Evolutionary conservation across 2,113 vertebrate species (phyloP).

Genomic region (Crocuta crocuta): DNA sequence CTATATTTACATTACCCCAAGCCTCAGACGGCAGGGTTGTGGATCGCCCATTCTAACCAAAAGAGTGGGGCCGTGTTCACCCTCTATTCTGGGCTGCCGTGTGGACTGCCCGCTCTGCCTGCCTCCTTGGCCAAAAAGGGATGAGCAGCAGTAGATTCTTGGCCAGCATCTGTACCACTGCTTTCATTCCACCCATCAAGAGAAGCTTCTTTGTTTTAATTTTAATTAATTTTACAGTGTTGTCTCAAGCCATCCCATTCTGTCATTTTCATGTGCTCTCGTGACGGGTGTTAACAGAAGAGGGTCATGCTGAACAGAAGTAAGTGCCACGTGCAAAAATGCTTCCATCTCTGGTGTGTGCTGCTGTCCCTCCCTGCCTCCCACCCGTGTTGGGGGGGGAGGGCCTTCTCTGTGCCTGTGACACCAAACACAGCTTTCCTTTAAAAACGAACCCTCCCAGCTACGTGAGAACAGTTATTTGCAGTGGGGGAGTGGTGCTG

Average conservation of each 20-base stretch:
- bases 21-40: not conserved
- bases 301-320: constrained; percentile 85
- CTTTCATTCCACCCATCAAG: not conserved
- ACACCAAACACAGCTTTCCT: not conserved
- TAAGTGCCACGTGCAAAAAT: constrained; percentile 80
- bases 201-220: constrained; percentile 51
- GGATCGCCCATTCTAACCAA: rapidly evolving
- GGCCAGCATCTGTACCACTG: not conserved
- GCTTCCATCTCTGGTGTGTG: constrained; percentile 53
- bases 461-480: rapidly evolving
- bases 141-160: rapidly evolving
- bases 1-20: rapidly evolving
- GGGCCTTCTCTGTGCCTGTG: not conserved
- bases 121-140: not conserved
- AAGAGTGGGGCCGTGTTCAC: rapidly evolving
- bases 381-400: not conserved
- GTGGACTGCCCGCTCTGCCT: rapidly evolving
- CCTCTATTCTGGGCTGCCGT: not conserved
- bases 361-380: constrained; percentile 44
- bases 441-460: not conserved
- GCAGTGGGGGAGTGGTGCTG: not conserved
- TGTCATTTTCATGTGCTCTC: constrained; percentile 87
- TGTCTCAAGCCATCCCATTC: constrained; percentile 84
- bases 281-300: constrained; percentile 86
- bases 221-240: constrained; percentile 69